A percentile compares a stretch with the other conserved stretches of the same genome.
These are phyloP conservation scores for Zaprionus tsacasi DNA, from an alignment of 1,140 invertebrate genomes.

Conservation along the genomic window DNA sequence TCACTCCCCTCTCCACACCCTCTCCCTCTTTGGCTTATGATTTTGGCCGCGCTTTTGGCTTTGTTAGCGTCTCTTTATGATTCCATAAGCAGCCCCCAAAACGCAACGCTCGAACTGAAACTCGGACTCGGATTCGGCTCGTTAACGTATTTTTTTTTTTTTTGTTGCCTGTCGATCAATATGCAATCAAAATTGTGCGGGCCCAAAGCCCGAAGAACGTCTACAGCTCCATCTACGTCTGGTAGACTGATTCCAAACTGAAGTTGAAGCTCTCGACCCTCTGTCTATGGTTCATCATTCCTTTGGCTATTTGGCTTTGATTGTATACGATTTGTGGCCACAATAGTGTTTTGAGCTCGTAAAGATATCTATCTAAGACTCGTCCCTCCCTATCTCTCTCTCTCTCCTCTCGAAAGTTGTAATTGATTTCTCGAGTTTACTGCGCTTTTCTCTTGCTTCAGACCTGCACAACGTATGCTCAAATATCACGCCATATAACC, in stretches of 20 bases:
- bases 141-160: conserved; percentile 46
- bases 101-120: conserved; percentile 40
- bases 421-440: conserved; percentile 73
- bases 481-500: conserved; percentile 58
- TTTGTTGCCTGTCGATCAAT: conserved; percentile 74
- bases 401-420: conserved; percentile 51
- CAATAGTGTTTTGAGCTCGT: conserved; percentile 67
- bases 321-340: conserved; percentile 58
- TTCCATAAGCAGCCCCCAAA: conserved; percentile 65
- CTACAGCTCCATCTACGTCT: not conserved
- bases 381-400: conserved; percentile 10
- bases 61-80: conserved; percentile 61
- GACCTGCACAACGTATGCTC: conserved; percentile 26
- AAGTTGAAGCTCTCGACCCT: not conserved
- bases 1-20: not conserved
- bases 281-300: conserved; percentile 2
- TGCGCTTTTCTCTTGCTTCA: conserved; percentile 34
- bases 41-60: conserved; percentile 69
- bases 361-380: conserved; percentile 67
- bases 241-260: not conserved
- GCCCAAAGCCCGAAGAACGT: conserved; percentile 20
- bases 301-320: conserved; percentile 49
- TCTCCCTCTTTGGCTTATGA: conserved; percentile 52
- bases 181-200: conserved; percentile 79
- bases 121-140: conserved; percentile 28